Evolutionary conservation across 2,113 vertebrate species (phyloP).

Genomic region (Lagopus muta): DNA sequence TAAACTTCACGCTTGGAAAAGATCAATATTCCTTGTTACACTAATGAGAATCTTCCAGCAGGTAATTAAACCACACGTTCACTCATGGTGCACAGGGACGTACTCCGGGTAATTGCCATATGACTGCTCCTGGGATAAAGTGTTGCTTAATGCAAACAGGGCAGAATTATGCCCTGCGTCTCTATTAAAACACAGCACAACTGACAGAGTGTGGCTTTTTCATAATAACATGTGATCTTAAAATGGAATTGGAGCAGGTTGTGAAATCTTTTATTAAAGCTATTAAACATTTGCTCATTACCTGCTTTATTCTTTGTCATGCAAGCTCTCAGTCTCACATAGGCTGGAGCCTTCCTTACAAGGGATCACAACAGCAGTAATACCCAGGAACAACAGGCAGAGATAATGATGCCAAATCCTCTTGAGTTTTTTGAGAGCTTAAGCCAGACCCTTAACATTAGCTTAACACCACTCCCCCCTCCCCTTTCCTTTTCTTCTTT

Average conservation of each 20-base stretch:
- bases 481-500: not conserved
- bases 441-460: not conserved
- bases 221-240: not conserved
- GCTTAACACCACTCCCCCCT: not conserved
- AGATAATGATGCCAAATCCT: conserved; percentile 21
- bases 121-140: conserved; percentile 31
- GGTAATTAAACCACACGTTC: conserved; percentile 34
- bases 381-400: not conserved
- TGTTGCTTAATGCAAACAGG: not conserved
- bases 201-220: not conserved
- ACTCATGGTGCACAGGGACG: conserved; percentile 14
- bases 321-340: not conserved
- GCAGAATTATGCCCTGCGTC: conserved; percentile 39
- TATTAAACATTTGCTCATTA: not conserved
- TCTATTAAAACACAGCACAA: not conserved
- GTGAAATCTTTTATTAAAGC: conserved; percentile 43
- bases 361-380: not conserved
- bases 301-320: not conserved
- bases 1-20: not conserved
- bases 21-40: not conserved
- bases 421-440: not conserved
- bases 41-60: conserved; percentile 15
- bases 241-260: conserved; percentile 19
- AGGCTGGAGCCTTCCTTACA: not conserved
- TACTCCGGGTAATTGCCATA: conserved; percentile 25